A percentile compares a stretch with the other conserved stretches of the same genome.
phyloP scores from a whole-genome alignment of 2,797 vertebrate genomes.

The Limnodromus scolopaceus region DNA sequence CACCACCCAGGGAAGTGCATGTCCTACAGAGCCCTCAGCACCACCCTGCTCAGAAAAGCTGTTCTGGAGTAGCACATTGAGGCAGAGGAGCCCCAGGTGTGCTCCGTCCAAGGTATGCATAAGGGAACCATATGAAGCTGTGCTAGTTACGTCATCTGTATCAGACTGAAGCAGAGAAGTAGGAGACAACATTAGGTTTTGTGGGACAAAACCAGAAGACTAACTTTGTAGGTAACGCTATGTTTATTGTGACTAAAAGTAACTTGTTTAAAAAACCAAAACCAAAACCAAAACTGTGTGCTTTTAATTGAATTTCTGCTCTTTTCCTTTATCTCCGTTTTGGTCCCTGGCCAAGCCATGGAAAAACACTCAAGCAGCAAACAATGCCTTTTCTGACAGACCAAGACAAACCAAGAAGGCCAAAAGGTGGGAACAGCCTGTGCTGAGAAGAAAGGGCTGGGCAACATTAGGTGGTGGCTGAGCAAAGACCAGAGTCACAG shows the following conservation, averaged over 20 bases:
- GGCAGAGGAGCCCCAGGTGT: rapidly evolving
- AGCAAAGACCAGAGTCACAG: background rate
- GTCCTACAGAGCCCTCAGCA: background rate
- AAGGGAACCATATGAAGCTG: background rate
- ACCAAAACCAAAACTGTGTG: background rate
- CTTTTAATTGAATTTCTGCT: background rate
- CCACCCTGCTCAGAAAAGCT: background rate
- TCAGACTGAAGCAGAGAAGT: background rate
- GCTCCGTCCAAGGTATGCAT: background rate
- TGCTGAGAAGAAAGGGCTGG: background rate
- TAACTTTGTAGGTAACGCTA: background rate
- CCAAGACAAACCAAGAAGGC: background rate
- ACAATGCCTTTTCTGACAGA: background rate
- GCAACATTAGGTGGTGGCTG: background rate
- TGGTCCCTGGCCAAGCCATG: background rate
- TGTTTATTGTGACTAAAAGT: background rate
- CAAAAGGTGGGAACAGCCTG: background rate
- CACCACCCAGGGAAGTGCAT: background rate
- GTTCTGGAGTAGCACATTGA: rapidly evolving
- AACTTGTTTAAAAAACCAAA: background rate
- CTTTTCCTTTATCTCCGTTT: background rate
- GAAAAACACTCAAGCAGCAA: background rate
- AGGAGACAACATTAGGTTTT: background rate
- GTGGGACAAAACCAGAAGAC: background rate
- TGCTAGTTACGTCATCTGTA: background rate